phyloP scores from a whole-genome alignment of 1,140 invertebrate genomes.

The Hypothenemus hampei region DNA sequence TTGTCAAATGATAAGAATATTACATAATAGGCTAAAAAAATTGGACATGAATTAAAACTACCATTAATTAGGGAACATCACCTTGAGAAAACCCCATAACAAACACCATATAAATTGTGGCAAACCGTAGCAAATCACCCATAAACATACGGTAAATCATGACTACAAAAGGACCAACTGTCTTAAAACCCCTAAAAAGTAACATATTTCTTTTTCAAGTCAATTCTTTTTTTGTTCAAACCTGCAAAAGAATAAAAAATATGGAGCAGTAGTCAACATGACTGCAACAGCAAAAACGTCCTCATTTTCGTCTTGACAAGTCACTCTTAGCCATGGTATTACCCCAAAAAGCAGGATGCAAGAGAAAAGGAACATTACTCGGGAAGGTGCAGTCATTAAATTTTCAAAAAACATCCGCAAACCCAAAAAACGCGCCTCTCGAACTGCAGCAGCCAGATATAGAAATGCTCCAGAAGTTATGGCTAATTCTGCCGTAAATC shows the following conservation, averaged over 20 bases:
- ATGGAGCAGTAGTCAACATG: conserved; percentile 92
- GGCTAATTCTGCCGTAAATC: conserved; percentile 63
- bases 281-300: conserved; percentile 90
- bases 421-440: conserved; percentile 79
- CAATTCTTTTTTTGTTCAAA: conserved; percentile 40
- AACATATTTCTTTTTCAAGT: conserved; percentile 5
- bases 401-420: conserved; percentile 88
- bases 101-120: conserved; percentile 94
- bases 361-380: conserved; percentile 91
- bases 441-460: conserved; percentile 73
- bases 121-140: conserved; percentile 91
- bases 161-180: conserved; percentile 96
- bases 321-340: conserved; percentile 76
- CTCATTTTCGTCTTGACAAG: conserved; percentile 80
- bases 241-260: conserved; percentile 98
- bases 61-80: conserved; percentile 36
- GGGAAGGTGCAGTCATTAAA: conserved; percentile 79
- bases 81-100: conserved; percentile 97
- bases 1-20: conserved; percentile 86
- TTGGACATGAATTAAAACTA: conserved; percentile 2
- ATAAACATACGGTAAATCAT: conserved; percentile 99
- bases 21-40: conserved; percentile 77
- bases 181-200: conserved; percentile 84
- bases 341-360: conserved; percentile 74
- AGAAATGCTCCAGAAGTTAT: conserved; percentile 71